These are phyloP conservation scores for Sphaerophoria taeniata DNA, from an alignment of 2,888 invertebrate species.

Conservation along the genomic window DNA sequence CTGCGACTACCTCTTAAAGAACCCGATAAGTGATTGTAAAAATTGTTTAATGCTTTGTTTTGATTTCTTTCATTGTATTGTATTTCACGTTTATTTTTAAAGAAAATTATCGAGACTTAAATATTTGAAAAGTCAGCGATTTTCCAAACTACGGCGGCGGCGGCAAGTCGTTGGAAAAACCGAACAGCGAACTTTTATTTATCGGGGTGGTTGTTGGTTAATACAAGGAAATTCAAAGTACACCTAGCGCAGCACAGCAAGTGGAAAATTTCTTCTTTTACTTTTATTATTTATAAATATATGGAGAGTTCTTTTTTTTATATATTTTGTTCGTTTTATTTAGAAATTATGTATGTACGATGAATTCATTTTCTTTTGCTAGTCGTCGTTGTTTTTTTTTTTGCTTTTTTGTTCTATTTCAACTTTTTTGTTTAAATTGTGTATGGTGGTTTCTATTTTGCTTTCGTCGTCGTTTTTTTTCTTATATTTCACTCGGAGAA, in stretches of 20 bases:
- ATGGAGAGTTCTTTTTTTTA: constrained; percentile 44
- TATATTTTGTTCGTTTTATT: constrained; percentile 39
- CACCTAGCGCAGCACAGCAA: constrained; percentile 62
- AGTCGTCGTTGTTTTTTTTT: constrained; percentile 11
- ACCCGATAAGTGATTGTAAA: constrained; percentile 41
- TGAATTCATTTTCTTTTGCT: constrained; percentile 49
- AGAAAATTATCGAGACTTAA: constrained; percentile 28
- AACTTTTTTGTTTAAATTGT: neutral
- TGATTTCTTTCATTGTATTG: constrained; percentile 45
- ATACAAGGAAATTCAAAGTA: constrained; percentile 57
- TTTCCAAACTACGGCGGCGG: constrained; percentile 36
- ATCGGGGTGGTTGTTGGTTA: constrained; percentile 42
- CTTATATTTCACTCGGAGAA: constrained; percentile 35
- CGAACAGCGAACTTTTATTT: constrained; percentile 28
- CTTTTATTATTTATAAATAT: constrained; percentile 62
- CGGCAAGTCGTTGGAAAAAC: constrained; percentile 9
- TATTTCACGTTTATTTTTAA: constrained; percentile 48
- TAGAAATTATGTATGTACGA: constrained; percentile 40
- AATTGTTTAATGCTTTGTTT: constrained; percentile 55
- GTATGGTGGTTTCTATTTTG: constrained; percentile 23
- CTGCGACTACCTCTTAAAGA: constrained; percentile 22
- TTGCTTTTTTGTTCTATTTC: neutral
- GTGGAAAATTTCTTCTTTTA: constrained; percentile 63
- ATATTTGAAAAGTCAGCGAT: constrained; percentile 44
- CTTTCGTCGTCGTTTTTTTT: constrained; percentile 42